Evolutionary conservation across 1,140 invertebrate species (phyloP).

Genomic region (Ephestia elutella): DNA sequence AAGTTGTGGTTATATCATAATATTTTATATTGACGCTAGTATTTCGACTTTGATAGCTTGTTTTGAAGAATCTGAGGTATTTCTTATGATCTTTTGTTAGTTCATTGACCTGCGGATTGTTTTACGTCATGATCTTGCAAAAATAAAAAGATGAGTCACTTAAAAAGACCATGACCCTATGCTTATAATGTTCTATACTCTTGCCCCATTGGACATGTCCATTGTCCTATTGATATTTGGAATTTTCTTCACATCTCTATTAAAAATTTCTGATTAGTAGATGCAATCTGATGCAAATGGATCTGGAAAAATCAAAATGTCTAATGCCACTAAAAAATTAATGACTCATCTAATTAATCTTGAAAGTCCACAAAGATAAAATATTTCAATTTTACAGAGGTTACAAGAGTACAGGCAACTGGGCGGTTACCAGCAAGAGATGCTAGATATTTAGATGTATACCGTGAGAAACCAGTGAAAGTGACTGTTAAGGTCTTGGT

Average conservation of each 20-base stretch:
- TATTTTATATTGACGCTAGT: slow-evolving; percentile 1
- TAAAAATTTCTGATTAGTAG: too few relatives aligned
- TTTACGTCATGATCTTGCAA: background rate
- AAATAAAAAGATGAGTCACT: background rate
- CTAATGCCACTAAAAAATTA: too few relatives aligned
- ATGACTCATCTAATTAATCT: too few relatives aligned
- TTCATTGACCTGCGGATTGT: background rate
- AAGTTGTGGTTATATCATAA: background rate
- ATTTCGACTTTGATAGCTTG: background rate
- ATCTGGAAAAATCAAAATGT: too few relatives aligned
- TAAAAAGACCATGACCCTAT: too few relatives aligned
- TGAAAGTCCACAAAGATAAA: too few relatives aligned
- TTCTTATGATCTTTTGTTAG: background rate
- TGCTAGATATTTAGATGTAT: slow-evolving; percentile 86
- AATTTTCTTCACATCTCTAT: too few relatives aligned
- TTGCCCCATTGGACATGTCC: too few relatives aligned
- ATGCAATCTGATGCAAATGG: too few relatives aligned
- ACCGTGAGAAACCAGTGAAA: slow-evolving; percentile 88
- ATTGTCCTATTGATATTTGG: too few relatives aligned
- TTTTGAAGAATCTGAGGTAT: background rate
- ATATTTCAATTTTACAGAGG: slow-evolving; percentile 36
- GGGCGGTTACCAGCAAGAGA: slow-evolving; percentile 75
- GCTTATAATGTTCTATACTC: too few relatives aligned
- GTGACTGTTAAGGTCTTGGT: slow-evolving; percentile 89
- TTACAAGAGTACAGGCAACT: slow-evolving; percentile 46